phyloP scores from a whole-genome alignment of 2,113 vertebrate genomes.

The Dryoscopus gambensis region DNA sequence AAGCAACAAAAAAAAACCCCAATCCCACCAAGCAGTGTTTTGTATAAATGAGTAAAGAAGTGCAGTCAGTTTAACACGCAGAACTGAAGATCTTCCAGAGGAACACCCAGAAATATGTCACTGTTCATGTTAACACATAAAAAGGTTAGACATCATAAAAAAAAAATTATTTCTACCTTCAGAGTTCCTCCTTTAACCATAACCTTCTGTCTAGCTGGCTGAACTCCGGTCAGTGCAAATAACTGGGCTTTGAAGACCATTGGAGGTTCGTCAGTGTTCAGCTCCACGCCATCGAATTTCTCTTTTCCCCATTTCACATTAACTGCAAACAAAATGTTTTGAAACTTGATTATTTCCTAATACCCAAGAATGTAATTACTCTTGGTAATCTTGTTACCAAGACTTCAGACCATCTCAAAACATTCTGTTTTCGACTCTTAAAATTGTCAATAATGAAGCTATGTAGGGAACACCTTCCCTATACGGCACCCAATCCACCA shows the following conservation, averaged over 20 bases:
- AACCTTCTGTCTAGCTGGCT: slow-evolving; percentile 96
- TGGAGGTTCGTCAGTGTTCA: slow-evolving; percentile 96
- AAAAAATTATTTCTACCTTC: slow-evolving; percentile 79
- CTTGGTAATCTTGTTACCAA: too few species aligned
- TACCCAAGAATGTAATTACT: background rate
- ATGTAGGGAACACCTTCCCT: background rate
- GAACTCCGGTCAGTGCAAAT: slow-evolving; percentile 94
- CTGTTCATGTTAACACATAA: background rate
- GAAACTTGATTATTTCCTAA: slow-evolving; percentile 8
- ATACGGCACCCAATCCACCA: background rate
- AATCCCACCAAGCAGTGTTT: background rate
- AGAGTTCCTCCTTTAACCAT: slow-evolving; percentile 98
- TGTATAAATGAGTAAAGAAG: background rate
- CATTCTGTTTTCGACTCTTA: background rate
- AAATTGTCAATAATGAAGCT: background rate
- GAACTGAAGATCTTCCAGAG: background rate
- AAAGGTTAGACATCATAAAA: background rate
- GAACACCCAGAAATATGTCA: background rate
- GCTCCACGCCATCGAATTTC: slow-evolving; percentile 94
- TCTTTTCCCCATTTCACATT: slow-evolving; percentile 99
- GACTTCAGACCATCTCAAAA: background rate
- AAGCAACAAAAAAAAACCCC: background rate
- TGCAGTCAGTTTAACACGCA: background rate
- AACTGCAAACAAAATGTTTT: slow-evolving; percentile 73
- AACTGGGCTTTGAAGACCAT: slow-evolving; percentile 99